Evolutionary conservation across 2,797 vertebrate genomes (phyloP), one percentile per base, ranked within the genome.

Genomic region (Pyrocephalus nanus): DNA sequence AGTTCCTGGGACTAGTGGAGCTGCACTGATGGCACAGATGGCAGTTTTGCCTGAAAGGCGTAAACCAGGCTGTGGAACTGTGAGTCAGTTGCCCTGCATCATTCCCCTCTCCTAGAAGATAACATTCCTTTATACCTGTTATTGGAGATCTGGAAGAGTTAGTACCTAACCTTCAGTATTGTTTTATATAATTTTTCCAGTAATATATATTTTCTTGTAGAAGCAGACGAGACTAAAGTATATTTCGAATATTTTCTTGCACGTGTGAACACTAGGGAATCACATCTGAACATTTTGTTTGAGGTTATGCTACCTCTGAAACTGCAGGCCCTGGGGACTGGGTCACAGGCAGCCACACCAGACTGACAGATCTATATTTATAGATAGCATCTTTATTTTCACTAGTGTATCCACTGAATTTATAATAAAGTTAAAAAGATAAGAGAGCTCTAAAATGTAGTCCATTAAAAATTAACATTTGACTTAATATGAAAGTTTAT

Each of bases 21-120:
- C 79, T 95, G 89, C 87, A 78, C 89, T 86, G 91, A 86, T 76
- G 72, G 92, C 69, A 90, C 89, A 92, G 89, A 92, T 85, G 94
- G 86, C 67, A 84, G 18, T 40, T 88, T 73, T 91, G 66, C 86
- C 88, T 88, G 70, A 88, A 75, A 94, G 87, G 54, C 0, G 4
- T 69, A 57, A 89, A 88, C 57, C 1, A 6, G 66, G 77, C 54
- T 60, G 47, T 0, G 7, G 70, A 81, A 54, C 34, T 66, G 54
- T 34, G 81, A 85, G 89, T 47, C 72, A 45, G 65, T 48, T 80
- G 29, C 54, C 75, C 87, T 72, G 54, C 45, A 82, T 36, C 55
- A 42, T 42, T 78, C 45, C 47, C 14, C 43, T 50, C 76, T 88
- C 57, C 65, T 38, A 42, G 43, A 85, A 72, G 50, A 65, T 7